These are phyloP conservation scores for Typhlomys cinereus DNA, from an alignment of 2,113 vertebrate genomes.

Conservation along the genomic window DNA sequence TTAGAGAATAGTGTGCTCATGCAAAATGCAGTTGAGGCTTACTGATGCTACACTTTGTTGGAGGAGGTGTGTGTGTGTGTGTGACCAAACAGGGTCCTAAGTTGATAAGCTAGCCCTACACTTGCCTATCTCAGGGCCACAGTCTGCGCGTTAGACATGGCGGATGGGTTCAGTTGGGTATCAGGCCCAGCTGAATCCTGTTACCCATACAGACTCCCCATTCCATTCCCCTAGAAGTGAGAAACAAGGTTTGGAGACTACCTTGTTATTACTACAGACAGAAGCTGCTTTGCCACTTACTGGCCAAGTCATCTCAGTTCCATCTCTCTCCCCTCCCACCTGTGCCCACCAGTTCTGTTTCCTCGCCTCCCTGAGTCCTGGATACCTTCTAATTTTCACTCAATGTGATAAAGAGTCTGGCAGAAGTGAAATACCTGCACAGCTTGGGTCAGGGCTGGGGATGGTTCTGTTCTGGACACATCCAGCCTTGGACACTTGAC, in stretches of 20 bases:
- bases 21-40: background rate
- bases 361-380: background rate
- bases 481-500: too few species aligned
- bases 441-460: background rate
- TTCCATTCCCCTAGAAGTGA: background rate
- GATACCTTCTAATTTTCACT: background rate
- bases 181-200: too few species aligned
- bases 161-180: background rate
- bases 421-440: background rate
- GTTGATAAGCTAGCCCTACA: background rate
- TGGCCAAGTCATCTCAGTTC: background rate
- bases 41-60: background rate
- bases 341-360: background rate
- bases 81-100: background rate
- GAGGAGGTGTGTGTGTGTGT: background rate
- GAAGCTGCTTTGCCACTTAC: background rate
- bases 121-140: background rate
- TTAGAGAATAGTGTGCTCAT: background rate
- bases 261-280: background rate
- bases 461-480: background rate
- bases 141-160: background rate
- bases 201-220: background rate
- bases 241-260: background rate
- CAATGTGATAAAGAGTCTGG: accelerated
- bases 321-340: background rate